phyloP scores from a whole-genome alignment of 2,113 vertebrate species.

The Silurus meridionalis region DNA sequence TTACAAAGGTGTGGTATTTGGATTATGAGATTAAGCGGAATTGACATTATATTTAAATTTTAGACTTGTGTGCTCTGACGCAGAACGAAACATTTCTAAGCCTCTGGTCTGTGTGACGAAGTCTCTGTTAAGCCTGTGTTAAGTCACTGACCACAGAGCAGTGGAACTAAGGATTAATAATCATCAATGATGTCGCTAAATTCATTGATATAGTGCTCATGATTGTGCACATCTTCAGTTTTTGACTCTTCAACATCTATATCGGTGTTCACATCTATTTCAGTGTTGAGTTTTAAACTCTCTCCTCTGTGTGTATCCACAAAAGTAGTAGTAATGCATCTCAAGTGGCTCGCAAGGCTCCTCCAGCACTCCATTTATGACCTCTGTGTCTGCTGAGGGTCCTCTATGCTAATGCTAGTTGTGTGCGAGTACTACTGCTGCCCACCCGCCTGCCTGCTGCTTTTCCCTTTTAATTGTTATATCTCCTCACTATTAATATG shows the following conservation, averaged over 20 bases:
- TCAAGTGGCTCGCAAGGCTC: conserved; percentile 5
- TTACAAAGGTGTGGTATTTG: background rate
- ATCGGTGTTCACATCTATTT: background rate
- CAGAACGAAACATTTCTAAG: background rate
- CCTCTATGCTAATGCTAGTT: conserved; percentile 42
- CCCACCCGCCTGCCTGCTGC: conserved; percentile 51
- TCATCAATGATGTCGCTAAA: background rate
- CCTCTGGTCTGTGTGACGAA: too few relatives aligned
- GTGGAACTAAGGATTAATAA: background rate
- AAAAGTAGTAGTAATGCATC: conserved; percentile 26
- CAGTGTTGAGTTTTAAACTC: background rate
- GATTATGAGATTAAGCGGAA: conserved; percentile 29
- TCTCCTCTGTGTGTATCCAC: conserved; percentile 1
- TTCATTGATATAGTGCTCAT: background rate
- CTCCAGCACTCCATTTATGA: conserved; percentile 30
- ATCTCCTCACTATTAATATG: conserved; percentile 69
- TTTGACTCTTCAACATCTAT: too few relatives aligned
- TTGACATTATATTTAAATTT: background rate
- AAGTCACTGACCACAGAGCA: too few relatives aligned
- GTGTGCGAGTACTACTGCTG: conserved; percentile 13
- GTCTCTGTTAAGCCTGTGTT: background rate
- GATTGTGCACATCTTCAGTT: background rate
- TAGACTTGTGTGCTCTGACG: background rate
- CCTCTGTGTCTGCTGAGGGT: conserved; percentile 27
- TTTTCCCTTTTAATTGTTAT: conserved; percentile 72